Conservation (phyloP, 1,140 invertebrate species). For the Rhopalosiphum maidis region DNA sequence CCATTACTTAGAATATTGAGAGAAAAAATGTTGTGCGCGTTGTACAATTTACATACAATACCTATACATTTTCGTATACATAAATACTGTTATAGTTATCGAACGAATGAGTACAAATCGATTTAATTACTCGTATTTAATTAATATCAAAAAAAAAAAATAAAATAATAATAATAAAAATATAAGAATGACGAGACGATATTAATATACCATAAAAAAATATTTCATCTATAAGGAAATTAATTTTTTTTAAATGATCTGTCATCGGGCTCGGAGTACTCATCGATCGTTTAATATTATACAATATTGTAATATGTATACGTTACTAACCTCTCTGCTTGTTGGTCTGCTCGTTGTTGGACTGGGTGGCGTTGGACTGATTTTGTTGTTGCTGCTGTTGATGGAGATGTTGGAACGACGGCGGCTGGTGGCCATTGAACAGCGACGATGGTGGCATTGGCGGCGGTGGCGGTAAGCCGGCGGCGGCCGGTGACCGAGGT, state of each 20-base stretch:
- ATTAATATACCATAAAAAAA: neutral
- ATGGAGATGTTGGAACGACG: constrained; percentile 20
- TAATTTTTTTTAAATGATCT: neutral
- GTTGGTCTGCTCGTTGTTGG: constrained; percentile 33
- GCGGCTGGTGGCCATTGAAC: constrained; percentile 37
- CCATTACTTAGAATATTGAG: too few relatives aligned
- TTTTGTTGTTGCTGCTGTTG: constrained; percentile 9
- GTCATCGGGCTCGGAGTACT: neutral
- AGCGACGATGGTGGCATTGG: neutral
- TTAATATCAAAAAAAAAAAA: too few relatives aligned
- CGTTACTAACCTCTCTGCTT: constrained; percentile 45
- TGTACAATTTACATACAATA: neutral
- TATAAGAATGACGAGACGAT: neutral
- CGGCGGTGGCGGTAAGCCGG: neutral
- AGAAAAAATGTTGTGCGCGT: neutral
- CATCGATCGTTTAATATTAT: neutral
- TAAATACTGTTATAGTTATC: neutral
- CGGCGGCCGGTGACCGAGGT: neutral
- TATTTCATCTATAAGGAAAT: neutral
- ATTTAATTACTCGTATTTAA: neutral
- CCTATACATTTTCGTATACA: neutral
- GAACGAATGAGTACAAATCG: neutral
- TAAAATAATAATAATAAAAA: too few relatives aligned
- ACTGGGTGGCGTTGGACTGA: neutral
- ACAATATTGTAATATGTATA: neutral